These are phyloP conservation scores for Theonella swinhoei DNA, from an alignment of 37 sponge, comb jelly and placozoan species.

Conservation along the genomic window DNA sequence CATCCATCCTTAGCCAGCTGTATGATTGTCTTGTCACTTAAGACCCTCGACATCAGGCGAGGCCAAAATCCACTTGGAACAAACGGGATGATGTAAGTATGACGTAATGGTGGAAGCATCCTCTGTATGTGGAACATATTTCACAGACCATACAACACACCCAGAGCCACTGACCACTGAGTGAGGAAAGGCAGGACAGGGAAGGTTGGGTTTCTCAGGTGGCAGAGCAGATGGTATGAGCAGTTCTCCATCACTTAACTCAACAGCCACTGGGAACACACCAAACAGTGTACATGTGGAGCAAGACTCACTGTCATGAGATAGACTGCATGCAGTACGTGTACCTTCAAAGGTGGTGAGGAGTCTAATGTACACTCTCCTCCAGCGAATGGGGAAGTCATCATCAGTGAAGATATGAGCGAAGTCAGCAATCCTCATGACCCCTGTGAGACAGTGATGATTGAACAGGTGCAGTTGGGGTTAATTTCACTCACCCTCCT, in stretches of 20 bases:
- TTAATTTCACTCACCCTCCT: constrained; percentile 47
- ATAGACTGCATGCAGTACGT: too few relatives aligned
- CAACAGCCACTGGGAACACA: constrained; percentile 49
- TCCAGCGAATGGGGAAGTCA: constrained; percentile 84
- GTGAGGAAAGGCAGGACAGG: constrained; percentile 19
- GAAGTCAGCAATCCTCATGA: constrained; percentile 74
- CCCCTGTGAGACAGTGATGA: constrained; percentile 20
- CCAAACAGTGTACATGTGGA: too few relatives aligned
- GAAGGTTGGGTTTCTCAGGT: constrained; percentile 41
- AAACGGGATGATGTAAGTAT: constrained; percentile 64
- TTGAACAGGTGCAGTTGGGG: not conserved
- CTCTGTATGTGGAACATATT: constrained; percentile 29
- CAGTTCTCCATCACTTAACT: constrained; percentile 62
- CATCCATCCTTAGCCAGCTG: constrained; percentile 66
- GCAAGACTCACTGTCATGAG: not conserved
- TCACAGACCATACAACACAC: not conserved
- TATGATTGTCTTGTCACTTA: constrained; percentile 61
- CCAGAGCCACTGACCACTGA: constrained; percentile 17
- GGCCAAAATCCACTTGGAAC: constrained; percentile 92
- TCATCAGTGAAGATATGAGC: constrained; percentile 71
- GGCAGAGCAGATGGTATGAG: constrained; percentile 85
- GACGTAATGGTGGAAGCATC: constrained; percentile 65
- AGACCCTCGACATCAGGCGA: constrained; percentile 78
- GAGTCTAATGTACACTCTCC: constrained; percentile 81
- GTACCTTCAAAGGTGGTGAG: constrained; percentile 86